These are phyloP conservation scores for Ptilorrhoa leucosticta DNA, from an alignment of 2,113 vertebrate species.

Conservation along the genomic window DNA sequence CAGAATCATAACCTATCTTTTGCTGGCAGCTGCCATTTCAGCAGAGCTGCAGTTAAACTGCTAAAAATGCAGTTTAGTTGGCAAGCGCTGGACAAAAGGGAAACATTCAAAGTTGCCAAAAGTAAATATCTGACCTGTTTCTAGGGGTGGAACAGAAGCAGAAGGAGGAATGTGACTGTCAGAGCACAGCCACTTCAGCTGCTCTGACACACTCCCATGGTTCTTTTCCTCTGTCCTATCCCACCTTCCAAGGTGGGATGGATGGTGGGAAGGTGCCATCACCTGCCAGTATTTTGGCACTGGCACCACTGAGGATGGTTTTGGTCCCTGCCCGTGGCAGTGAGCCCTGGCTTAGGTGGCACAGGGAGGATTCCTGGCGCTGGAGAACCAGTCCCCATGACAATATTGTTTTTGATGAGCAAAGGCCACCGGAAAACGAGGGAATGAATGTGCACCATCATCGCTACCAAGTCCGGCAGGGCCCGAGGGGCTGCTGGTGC, in stretches of 20 bases:
- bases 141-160: background rate
- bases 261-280: background rate
- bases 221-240: background rate
- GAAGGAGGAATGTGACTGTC: background rate
- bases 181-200: background rate
- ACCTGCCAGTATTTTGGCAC: background rate
- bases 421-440: background rate
- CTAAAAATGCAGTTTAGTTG: background rate
- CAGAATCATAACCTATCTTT: background rate
- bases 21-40: background rate
- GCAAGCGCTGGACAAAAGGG: background rate
- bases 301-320: background rate
- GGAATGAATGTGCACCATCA: background rate
- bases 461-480: background rate
- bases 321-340: background rate
- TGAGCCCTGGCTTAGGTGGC: background rate
- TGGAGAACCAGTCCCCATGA: background rate
- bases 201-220: background rate
- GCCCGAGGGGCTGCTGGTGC: background rate
- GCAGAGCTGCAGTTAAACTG: background rate
- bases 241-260: background rate
- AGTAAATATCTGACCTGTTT: background rate
- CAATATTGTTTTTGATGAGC: background rate
- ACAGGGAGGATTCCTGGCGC: background rate
- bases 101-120: background rate